Evolutionary conservation across 1,140 invertebrate genomes (phyloP), one percentile per base, ranked within the genome.

Genomic region (Acromyrmex charruanus): DNA sequence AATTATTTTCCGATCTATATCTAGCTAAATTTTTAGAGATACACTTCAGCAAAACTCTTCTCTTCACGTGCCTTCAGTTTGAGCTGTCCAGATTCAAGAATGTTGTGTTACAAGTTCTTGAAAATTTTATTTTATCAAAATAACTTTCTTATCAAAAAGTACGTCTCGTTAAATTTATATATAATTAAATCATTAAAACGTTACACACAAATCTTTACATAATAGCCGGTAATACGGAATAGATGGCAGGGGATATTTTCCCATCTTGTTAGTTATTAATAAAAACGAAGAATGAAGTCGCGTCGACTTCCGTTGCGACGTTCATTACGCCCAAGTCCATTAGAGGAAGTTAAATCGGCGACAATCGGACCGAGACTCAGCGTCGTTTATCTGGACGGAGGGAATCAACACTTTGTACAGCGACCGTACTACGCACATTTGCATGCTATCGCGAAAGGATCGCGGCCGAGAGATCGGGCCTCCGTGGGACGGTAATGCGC

Each of bases 381-480:
- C 21, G 16, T 21, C 61, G 25, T 53, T 66, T 80, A 53, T 80
- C 31, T 14, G 49, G 7, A n/a, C 51, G n/a, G 3, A n/a, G 65
- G 25, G 51, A 14, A 81, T 72, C 25, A 55, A 72, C 79, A 61
- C 53, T 82, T 82, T 59, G 53, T 58, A n/a, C 21, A 5, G 63
- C 31, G 63, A 68, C 66, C 66, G 66, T 63, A 49, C 51, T 44
- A 65, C 61, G 77, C 63, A 55, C 63, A 80, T 80, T 68, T 68
- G 63, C 77, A 68, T 80, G 31, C 63, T 68, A 80, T 80, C 77
- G 77, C 77, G 77, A 53, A 35, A 25, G 61, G 25, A 80, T 80
- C 77, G 77, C 61, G 61, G 44, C 28, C 77, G 44, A 79, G 59
- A 31, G 61, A 79, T 79, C 77, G 14, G 44, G 59, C 9, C n/a